Base-by-base conservation (phyloP, 2,888 invertebrate genomes). In the Leucoma salicis region DNA sequence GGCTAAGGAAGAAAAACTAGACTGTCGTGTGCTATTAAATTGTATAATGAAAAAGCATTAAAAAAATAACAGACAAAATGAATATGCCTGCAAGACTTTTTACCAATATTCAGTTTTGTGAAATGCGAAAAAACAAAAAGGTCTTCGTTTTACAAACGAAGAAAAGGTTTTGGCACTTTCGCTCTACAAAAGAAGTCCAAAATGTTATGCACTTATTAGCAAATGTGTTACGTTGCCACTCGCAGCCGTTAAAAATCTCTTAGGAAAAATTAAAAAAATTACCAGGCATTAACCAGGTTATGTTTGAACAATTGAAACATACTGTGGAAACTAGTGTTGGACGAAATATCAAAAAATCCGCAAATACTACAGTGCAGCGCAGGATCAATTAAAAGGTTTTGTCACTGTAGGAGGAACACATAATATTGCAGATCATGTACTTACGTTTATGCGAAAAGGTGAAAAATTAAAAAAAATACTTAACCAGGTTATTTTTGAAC, bases 331-430 rank as follows among this genome's bases (percentile, higher is more conserved):
- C 1, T 65, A 4, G 4, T 66, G 7, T 66, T 65, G 39, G 66
- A 63, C 13, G 58, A 64, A 46, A 61, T 66, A 49, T 37, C 55
- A 12, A 15, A 66, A 4, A 50, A 53, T 25, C 34, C 58, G 2
- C 49, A 55, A 44, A 14, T 66, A 1, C 18, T 64, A 55, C 15
- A 57, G 58, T 42, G 45, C 53, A 31, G 47, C 49, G 45, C 56
- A 51, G 41, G 61, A 66, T 16, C 18, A n/a, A 37, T 39, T 62
- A 0, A 36, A 21, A 27, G 66, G 65, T 0, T 62, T 68, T 45
- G 59, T 59, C 0, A 46, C 25, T 2, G 29, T 59, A n/a, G n/a
- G n/a, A 40, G 52, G 57, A 0, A 10, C 39, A 28, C 11, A 46
- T n/a, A 11, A 32, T 50, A 35, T 8, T 16, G 29, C 4, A 12